These are phyloP conservation scores for Idaea dimidiata DNA, from an alignment of 2,888 invertebrate genomes.

Conservation along the genomic window DNA sequence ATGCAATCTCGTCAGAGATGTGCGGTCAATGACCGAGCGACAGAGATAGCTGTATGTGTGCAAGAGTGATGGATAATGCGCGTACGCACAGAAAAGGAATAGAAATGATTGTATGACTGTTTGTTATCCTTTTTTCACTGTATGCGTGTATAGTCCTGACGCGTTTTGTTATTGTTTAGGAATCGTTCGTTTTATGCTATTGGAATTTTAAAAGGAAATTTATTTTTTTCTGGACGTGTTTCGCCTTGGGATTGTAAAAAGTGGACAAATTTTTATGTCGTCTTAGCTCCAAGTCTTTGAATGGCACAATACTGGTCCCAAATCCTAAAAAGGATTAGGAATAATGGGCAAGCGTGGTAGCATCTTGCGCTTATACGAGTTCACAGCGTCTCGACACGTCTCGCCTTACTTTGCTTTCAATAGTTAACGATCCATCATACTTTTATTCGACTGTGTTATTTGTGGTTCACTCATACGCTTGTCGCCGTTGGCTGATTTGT, in stretches of 20 bases:
- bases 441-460: conserved; percentile 4
- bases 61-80: conserved; percentile 63
- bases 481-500: not conserved
- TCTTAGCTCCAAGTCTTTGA: conserved; percentile 41
- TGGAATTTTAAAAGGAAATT: conserved; percentile 48
- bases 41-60: conserved; percentile 52
- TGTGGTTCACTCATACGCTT: conserved; percentile 9
- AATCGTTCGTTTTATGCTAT: conserved; percentile 41
- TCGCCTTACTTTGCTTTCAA: conserved; percentile 30
- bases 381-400: conserved; percentile 66
- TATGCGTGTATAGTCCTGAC: conserved; percentile 46
- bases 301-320: conserved; percentile 37
- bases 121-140: conserved; percentile 62
- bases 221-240: conserved; percentile 35
- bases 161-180: conserved; percentile 57
- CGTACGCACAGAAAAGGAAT: conserved; percentile 79
- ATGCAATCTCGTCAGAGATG: conserved; percentile 79
- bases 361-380: conserved; percentile 52
- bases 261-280: conserved; percentile 42
- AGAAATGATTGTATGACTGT: conserved; percentile 75
- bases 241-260: conserved; percentile 36
- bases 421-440: conserved; percentile 24
- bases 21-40: conserved; percentile 73
- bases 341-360: conserved; percentile 48
- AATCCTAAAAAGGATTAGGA: conserved; percentile 51